Conservation (phyloP, 1,140 invertebrate species). For the Doryteuthis pealeii region DNA sequence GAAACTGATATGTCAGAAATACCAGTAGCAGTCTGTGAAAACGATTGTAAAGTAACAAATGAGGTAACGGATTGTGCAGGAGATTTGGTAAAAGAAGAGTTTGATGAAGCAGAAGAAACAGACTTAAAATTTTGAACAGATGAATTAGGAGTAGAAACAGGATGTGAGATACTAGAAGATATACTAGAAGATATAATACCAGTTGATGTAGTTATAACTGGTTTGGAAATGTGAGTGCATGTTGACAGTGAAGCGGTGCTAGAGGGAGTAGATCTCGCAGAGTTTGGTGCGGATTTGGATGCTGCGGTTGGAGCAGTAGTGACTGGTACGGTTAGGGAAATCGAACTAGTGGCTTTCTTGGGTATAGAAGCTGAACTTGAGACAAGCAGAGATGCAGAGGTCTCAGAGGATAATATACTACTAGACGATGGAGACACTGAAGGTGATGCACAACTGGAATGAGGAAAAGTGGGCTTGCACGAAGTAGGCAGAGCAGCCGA, state of each 20-base stretch:
- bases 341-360: neutral
- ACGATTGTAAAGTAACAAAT: too few species aligned
- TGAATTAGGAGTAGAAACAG: neutral
- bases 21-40: neutral
- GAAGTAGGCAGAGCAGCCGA: too few species aligned
- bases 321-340: neutral
- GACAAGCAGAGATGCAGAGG: neutral
- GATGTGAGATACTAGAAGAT: neutral
- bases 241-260: neutral
- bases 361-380: neutral
- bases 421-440: neutral
- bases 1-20: neutral
- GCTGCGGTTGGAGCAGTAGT: neutral
- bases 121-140: neutral
- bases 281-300: neutral
- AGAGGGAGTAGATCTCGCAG: neutral
- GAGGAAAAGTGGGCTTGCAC: too few species aligned
- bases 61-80: too few species aligned
- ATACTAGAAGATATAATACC: neutral
- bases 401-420: neutral
- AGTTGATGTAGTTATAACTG: neutral
- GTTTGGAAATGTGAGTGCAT: neutral
- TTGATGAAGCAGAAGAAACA: neutral
- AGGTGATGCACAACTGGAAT: too few species aligned
- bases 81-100: too few species aligned